Conservation (phyloP, 2,113 vertebrate genomes). For the Scopus umbretta region DNA sequence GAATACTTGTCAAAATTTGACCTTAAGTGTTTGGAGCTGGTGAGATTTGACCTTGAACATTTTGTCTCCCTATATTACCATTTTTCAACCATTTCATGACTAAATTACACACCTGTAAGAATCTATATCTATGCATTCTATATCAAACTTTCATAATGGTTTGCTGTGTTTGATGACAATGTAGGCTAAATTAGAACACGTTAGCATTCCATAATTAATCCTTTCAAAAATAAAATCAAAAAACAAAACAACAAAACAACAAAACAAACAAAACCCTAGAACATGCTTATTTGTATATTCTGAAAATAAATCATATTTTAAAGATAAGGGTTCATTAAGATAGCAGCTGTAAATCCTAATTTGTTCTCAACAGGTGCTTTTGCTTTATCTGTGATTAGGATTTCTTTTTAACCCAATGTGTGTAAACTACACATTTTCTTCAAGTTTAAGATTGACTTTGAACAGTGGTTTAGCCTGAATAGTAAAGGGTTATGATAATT, state of each 20-base stretch:
- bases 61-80: not conserved
- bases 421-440: not conserved
- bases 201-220: not conserved
- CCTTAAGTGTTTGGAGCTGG: not conserved
- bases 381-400: not conserved
- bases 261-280: too few relatives aligned
- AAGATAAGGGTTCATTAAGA: not conserved
- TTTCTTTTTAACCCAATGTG: not conserved
- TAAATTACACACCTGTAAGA: not conserved
- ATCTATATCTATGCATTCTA: not conserved
- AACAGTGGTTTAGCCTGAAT: not conserved
- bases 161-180: not conserved
- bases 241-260: too few relatives aligned
- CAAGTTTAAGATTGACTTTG: not conserved
- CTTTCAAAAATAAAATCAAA: not conserved
- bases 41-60: not conserved
- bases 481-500: not conserved
- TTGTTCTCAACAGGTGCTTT: not conserved
- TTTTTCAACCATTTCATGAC: not conserved
- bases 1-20: not conserved
- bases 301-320: not conserved
- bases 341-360: not conserved
- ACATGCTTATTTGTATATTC: not conserved
- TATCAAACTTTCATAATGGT: not conserved
- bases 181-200: not conserved